A percentile compares a stretch with the other conserved stretches of the same genome.
Evolutionary conservation across 1,140 invertebrate genomes (phyloP).

Genomic region (Trachelipus rathkii): DNA sequence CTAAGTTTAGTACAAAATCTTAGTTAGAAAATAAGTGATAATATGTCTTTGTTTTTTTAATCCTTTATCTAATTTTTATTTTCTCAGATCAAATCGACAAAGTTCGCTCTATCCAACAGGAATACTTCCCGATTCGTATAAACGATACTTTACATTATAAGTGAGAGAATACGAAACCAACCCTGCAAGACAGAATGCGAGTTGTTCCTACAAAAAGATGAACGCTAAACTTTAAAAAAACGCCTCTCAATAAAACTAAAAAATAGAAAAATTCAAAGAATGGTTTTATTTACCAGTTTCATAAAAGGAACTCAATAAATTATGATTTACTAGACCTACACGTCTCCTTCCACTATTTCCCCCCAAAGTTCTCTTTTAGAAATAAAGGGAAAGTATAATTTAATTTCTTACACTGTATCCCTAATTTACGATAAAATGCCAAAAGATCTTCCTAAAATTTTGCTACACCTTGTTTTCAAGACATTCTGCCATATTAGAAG

Average conservation of each 20-base stretch:
- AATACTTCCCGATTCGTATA: too few relatives aligned
- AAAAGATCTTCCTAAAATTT: conserved; percentile 95
- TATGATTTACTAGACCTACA: too few relatives aligned
- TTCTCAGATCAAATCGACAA: conserved; percentile 39
- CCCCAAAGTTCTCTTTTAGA: too few relatives aligned
- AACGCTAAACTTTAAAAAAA: conserved; percentile 68
- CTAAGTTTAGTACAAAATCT: too few relatives aligned
- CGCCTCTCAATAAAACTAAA: conserved; percentile 51
- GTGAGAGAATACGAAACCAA: conserved; percentile 69
- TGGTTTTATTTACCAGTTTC: background rate
- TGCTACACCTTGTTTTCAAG: conserved; percentile 93
- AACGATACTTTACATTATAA: conserved; percentile 59
- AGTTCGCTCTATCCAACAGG: conserved; percentile 35
- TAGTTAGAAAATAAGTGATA: too few relatives aligned
- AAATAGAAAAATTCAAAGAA: background rate
- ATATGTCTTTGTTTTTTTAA: too few relatives aligned
- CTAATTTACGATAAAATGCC: conserved; percentile 53
- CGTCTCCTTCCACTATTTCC: too few relatives aligned
- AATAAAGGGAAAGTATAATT: background rate
- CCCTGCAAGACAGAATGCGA: conserved; percentile 78
- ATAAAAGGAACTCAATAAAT: too few relatives aligned
- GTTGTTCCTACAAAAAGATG: conserved; percentile 72
- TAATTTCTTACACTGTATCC: conserved; percentile 34
- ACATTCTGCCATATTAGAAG: conserved; percentile 85
- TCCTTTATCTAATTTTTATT: too few relatives aligned